phyloP scores from a whole-genome alignment of 2,113 vertebrate genomes.

The Coptodon rendalli region DNA sequence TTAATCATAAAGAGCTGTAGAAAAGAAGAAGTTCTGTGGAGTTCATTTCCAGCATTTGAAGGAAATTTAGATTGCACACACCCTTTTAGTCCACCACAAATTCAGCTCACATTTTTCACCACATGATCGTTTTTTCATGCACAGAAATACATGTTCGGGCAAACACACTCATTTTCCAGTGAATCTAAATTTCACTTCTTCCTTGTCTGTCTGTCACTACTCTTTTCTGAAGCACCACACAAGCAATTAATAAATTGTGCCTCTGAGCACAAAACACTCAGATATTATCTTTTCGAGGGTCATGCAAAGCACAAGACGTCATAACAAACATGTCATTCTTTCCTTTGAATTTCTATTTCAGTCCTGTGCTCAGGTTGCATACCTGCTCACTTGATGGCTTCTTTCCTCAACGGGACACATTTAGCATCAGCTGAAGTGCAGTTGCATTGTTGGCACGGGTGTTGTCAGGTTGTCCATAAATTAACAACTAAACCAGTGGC shows the following conservation, averaged over 20 bases:
- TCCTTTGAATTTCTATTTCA: slow-evolving; percentile 43
- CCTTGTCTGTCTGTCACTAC: slow-evolving; percentile 5
- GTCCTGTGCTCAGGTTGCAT: slow-evolving; percentile 30
- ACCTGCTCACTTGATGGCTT: slow-evolving; percentile 22
- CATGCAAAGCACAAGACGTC: background rate
- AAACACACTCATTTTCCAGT: background rate
- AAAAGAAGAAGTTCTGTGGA: background rate
- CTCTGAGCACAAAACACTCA: background rate
- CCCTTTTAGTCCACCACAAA: background rate
- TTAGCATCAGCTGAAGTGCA: slow-evolving; percentile 25
- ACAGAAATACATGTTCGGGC: background rate
- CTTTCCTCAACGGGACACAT: slow-evolving; percentile 43
- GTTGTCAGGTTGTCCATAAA: slow-evolving; percentile 66
- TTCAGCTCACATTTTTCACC: background rate
- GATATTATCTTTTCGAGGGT: slow-evolving; percentile 31
- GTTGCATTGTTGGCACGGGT: slow-evolving; percentile 48
- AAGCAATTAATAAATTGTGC: slow-evolving; percentile 6
- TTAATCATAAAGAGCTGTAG: background rate
- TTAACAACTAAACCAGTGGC: slow-evolving; percentile 59
- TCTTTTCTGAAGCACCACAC: background rate
- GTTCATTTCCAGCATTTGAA: background rate
- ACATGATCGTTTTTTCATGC: background rate
- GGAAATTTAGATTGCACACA: background rate
- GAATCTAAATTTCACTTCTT: background rate
- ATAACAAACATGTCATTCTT: slow-evolving; percentile 38